A percentile compares a stretch with the other conserved stretches of the same genome.
phyloP scores from a whole-genome alignment of 92 coral and sea anemone genomes.

The Parazoanthus swiftii region DNA sequence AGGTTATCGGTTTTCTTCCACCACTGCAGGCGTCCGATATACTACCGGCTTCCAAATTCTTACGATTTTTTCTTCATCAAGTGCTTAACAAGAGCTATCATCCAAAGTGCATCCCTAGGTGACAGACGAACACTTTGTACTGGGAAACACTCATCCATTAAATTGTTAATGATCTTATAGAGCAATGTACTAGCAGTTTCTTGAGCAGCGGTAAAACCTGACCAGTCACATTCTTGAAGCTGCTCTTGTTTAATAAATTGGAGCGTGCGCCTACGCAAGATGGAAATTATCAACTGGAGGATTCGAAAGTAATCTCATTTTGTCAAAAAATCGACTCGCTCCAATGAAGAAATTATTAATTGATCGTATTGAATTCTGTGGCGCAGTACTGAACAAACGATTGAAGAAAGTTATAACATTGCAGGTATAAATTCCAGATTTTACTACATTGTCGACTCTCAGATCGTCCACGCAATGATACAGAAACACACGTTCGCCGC shows the following conservation, averaged over 20 bases:
- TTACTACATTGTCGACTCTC: no score
- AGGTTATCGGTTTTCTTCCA: constrained; percentile 1
- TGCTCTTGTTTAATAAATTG: no score
- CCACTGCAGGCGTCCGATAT: neutral
- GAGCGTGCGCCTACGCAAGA: no score
- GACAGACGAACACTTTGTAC: constrained; percentile 13
- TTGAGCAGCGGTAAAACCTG: constrained; percentile 16
- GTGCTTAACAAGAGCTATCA: constrained; percentile 28
- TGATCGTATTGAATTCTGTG: no score
- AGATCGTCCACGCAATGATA: no score
- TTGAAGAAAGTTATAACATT: no score
- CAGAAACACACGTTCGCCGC: neutral
- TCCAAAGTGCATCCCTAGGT: constrained; percentile 36
- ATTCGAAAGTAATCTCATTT: no score
- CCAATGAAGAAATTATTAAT: no score
- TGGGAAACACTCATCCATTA: constrained; percentile 42
- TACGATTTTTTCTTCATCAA: constrained; percentile 17
- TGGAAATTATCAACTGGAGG: no score
- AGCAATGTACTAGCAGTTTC: constrained; percentile 22
- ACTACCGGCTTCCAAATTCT: neutral
- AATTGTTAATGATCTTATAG: constrained; percentile 14
- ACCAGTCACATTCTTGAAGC: neutral
- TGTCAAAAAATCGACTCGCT: no score
- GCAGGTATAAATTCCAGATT: no score
- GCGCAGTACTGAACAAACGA: no score